Conservation (phyloP, 2,113 vertebrate species). For the Ameiurus melas region DNA sequence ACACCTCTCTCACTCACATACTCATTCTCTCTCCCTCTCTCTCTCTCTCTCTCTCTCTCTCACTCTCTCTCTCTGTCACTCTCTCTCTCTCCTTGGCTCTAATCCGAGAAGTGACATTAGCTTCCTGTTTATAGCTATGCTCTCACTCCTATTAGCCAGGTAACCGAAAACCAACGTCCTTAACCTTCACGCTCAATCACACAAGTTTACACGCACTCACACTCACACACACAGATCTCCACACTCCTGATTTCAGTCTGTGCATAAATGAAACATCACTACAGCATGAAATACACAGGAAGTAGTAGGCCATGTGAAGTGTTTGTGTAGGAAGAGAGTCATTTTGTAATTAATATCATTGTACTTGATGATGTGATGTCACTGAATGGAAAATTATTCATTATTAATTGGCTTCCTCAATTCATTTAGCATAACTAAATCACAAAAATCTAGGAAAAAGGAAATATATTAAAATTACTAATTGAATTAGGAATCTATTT, state of each 20-base stretch:
- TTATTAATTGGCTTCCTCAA: not conserved
- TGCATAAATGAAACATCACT: not conserved
- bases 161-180: constrained; percentile 40
- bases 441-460: not conserved
- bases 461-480: not conserved
- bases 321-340: not conserved
- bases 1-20: not conserved
- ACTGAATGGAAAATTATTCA: not conserved
- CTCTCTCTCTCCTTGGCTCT: constrained; percentile 18
- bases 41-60: no score
- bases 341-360: not conserved
- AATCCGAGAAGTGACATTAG: constrained; percentile 47
- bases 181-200: constrained; percentile 31
- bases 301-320: not conserved
- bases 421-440: not conserved
- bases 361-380: not conserved
- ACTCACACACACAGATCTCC: not conserved
- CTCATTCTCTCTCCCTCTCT: no score
- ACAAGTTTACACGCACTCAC: constrained; percentile 2
- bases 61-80: constrained; percentile 2
- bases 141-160: constrained; percentile 33
- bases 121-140: constrained; percentile 52
- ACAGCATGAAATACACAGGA: not conserved
- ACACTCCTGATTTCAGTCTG: not conserved
- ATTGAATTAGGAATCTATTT: not conserved